Evolutionary conservation across 2,888 invertebrate genomes (phyloP), one percentile per base, ranked within the genome.

Genomic region (Parasteatoda lunata): DNA sequence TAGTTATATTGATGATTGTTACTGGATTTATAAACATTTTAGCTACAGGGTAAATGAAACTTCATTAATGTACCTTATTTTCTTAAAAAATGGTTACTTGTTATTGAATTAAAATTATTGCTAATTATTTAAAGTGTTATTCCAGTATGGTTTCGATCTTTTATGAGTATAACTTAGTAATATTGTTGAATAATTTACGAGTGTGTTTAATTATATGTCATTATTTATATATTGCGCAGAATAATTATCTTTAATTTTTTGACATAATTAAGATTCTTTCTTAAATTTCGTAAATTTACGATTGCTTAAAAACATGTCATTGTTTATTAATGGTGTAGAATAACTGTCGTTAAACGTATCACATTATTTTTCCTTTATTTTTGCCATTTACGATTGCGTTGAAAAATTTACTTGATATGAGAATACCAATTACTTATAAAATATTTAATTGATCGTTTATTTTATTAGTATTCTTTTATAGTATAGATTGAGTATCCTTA

Each of bases 21-120:
- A 96, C 97, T 0, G 97, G 97, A 0, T 96, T 96, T 45, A 94
- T 97, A 77, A 97, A 97, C 91, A 96, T 97, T 0, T 92, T 97
- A 66, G 95, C 95, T 89, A 96, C 96, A 72, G 97, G 97, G 95
- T 95, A 93, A 94, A 94, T 59, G 54, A 52, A 30, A 30, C 30
- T 30, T 30, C 30, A 30, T 30, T 30, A 30, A 30, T 30, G 0
- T 30, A 30, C 2, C 30, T 30, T 30, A 30, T 30, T 30, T 30
- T 30, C 30, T 30, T 30, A 30, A 30, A 30, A 30, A 30, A 30
- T 30, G 30, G 30, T 2, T 30, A 30, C 30, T 30, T 30, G 30
- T 30, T 30, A 30, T 30, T 30, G 30, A 30, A 30, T 30, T 30
- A 30, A 30, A 30, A 30, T 30, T 30, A 30, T 30, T 30, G 30